Evolutionary conservation across 2,797 vertebrate genomes (phyloP).

Genomic region (Esox lucius): DNA sequence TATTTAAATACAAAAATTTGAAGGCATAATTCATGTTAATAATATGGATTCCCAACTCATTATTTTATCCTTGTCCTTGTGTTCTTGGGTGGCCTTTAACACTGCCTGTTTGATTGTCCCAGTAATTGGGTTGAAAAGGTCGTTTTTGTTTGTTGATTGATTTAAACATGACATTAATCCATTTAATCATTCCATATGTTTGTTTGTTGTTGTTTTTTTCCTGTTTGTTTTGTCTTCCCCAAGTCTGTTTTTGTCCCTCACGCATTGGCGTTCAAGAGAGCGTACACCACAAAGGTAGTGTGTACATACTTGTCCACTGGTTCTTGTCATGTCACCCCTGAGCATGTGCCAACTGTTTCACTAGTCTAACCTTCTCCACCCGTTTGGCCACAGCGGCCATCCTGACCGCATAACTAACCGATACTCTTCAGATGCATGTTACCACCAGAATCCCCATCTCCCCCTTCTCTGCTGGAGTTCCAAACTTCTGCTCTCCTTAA

Average conservation of each 20-base stretch:
- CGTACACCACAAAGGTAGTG: constrained; percentile 96
- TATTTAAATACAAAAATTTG: constrained; percentile 1
- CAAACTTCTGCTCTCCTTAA: constrained; percentile 36
- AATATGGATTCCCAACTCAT: constrained; percentile 28
- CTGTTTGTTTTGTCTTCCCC: constrained; percentile 75
- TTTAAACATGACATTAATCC: constrained; percentile 73
- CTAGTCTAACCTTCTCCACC: constrained; percentile 67
- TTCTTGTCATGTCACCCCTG: constrained; percentile 49
- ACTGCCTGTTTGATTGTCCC: constrained; percentile 51
- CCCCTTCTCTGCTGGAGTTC: constrained; percentile 55
- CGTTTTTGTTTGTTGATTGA: constrained; percentile 70
- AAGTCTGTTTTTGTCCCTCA: constrained; percentile 98
- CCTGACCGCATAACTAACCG: constrained; percentile 72
- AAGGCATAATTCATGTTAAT: not conserved
- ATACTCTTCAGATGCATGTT: constrained; percentile 67
- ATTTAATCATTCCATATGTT: constrained; percentile 82
- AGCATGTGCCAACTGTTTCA: constrained; percentile 74
- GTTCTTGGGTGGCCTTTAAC: constrained; percentile 53
- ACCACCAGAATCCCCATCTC: constrained; percentile 25
- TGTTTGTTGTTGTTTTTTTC: constrained; percentile 72
- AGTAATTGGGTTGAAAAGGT: constrained; percentile 31
- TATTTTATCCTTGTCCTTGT: constrained; percentile 26
- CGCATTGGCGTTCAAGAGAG: constrained; percentile 97
- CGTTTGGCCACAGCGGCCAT: constrained; percentile 42
- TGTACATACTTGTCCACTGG: constrained; percentile 71